Evolutionary conservation across 2,113 vertebrate genomes (phyloP).

Genomic region (Suncus etruscus): DNA sequence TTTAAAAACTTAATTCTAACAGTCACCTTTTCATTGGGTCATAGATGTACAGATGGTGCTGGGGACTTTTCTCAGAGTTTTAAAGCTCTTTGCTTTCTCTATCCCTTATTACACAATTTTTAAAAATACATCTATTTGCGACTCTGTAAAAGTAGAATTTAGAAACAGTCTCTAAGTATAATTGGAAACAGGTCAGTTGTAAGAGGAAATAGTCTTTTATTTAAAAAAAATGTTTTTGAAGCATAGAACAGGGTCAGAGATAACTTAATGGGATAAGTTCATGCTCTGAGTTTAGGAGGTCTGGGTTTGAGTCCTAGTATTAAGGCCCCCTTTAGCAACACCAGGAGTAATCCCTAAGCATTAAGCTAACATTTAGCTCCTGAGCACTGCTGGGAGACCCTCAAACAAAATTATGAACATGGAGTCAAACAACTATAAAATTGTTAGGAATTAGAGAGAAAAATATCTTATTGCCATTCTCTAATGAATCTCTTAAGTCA

Average conservation of each 20-base stretch:
- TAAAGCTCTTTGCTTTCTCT: slow-evolving; percentile 58
- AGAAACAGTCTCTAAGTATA: slow-evolving; percentile 52
- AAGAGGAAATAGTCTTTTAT: slow-evolving; percentile 43
- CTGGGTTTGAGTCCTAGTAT: background rate
- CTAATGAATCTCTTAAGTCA: background rate
- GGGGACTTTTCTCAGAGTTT: slow-evolving; percentile 78
- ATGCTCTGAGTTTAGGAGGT: background rate
- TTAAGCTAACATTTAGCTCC: no score
- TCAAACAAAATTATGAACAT: background rate
- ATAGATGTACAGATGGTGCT: slow-evolving; percentile 71
- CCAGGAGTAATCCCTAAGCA: no score
- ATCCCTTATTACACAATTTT: slow-evolving; percentile 62
- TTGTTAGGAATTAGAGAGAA: background rate
- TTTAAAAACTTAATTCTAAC: slow-evolving; percentile 73
- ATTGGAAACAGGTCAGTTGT: slow-evolving; percentile 70
- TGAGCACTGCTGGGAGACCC: no score
- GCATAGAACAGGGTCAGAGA: background rate
- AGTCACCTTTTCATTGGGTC: slow-evolving; percentile 76
- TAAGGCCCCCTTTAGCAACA: background rate
- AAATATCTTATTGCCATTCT: background rate
- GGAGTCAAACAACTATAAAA: background rate
- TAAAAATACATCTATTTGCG: slow-evolving; percentile 56
- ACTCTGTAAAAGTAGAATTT: slow-evolving; percentile 60
- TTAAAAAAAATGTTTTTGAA: background rate
- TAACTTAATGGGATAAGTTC: background rate